Evolutionary conservation across 2,113 vertebrate species (phyloP).

Genomic region (Abramis brama): DNA sequence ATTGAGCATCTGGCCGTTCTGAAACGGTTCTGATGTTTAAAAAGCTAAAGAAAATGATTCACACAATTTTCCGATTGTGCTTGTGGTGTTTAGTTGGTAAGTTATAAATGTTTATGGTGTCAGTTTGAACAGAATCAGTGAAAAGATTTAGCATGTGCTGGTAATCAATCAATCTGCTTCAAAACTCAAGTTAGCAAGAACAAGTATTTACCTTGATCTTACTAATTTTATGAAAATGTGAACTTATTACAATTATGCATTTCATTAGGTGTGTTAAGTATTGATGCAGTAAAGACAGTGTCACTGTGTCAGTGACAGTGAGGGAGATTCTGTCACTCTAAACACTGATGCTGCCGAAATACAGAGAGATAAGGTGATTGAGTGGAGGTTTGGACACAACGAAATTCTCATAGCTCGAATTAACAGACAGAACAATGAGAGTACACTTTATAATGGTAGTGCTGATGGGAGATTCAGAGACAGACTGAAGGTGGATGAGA

Average conservation of each 20-base stretch:
- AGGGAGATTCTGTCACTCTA: not conserved
- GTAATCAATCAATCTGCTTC: not conserved
- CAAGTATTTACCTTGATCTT: not conserved
- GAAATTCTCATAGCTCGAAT: not conserved
- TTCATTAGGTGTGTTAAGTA: not conserved
- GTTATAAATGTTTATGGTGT: not conserved
- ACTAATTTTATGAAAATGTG: not conserved
- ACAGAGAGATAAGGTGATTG: not conserved
- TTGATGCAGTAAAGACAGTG: not conserved
- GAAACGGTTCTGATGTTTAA: not conserved
- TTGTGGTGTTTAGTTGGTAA: not conserved
- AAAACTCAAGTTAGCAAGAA: not conserved
- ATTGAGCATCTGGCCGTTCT: not conserved
- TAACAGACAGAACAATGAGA: not conserved
- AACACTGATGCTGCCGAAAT: not conserved
- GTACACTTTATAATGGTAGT: accelerated
- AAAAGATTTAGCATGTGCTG: not conserved
- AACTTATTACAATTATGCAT: not conserved
- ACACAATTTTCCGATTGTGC: not conserved
- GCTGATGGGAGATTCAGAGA: not conserved
- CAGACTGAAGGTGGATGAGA: no score
- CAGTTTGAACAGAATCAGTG: not conserved
- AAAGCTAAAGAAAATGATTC: not conserved
- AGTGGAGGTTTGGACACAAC: not conserved
- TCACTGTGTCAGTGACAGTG: no score